Base-by-base conservation (phyloP, 2,797 vertebrate species). In the Gallinago solitaria region DNA sequence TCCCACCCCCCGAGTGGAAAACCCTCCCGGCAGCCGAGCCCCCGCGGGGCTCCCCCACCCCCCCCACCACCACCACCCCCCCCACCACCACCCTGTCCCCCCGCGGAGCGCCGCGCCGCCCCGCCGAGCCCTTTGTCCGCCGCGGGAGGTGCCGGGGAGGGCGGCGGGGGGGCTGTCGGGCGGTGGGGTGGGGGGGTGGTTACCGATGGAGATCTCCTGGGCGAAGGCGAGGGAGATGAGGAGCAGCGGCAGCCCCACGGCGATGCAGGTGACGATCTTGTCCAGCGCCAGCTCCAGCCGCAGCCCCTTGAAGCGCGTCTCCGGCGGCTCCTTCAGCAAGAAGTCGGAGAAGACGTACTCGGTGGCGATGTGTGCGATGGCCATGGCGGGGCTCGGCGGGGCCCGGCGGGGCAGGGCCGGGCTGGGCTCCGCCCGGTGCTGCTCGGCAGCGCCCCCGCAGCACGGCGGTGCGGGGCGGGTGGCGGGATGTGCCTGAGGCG, bases 281-380 rank as follows among this genome's bases (percentile, higher is more conserved):
- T 99, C 99, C 96, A 98, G 91, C 0, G 98, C 99, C 97, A 99
- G 98, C 90, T 99, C 99, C 41, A 99, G 98, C 11, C 99, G 98
- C 89, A 99, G 97, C 87, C 97, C 99, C 87, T 98, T 98, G 97
- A 98, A 99, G 48, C 97, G 98, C 63, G 97, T 96, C 89, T 99
- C 98, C 9, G 97, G 88, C 20, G 98, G 98, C 41, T 99, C 99
- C 97, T 99, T 99, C 93, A 99, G 98, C 90, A 99, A 96, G 76
- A 99, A 99, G 83, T 99, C 99, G 23, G 98, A 98, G 98, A 99
- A 99, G 28, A 99, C 98, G 32, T 99, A 99, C 97, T 99, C 99
- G 5, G 99, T 99, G 64, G 99, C 99, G 80, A 99, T 98, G 81
- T 99, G 98, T 3, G 99, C 99, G 92, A 99, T 99, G 56, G 99